Evolutionary conservation across 2,797 vertebrate genomes (phyloP).

Genomic region (Parauchenoglanis punctatus): DNA sequence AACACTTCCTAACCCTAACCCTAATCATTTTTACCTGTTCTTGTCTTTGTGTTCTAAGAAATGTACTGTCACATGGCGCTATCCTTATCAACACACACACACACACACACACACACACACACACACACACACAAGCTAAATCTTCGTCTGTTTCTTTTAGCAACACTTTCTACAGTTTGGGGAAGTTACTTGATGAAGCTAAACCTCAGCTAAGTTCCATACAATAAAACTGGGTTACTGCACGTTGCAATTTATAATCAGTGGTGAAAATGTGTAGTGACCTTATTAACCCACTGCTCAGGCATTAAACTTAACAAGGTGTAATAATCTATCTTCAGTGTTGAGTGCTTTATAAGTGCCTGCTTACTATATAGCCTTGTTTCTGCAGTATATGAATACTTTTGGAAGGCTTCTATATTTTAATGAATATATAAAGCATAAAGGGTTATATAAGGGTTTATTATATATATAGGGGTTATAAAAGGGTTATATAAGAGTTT

Average conservation of each 20-base stretch:
- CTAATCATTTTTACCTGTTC: not conserved
- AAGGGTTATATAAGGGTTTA: not conserved
- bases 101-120: not conserved
- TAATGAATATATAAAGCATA: not conserved
- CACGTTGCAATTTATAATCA: not conserved
- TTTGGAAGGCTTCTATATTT: not conserved
- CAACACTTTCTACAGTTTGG: not conserved
- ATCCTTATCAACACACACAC: not conserved
- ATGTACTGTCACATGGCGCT: not conserved
- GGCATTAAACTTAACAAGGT: not conserved
- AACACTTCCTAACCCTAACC: too few species aligned
- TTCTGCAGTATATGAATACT: not conserved
- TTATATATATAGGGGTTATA: too few species aligned
- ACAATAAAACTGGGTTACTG: not conserved
- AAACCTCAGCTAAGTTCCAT: not conserved
- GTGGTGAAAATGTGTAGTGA: not conserved
- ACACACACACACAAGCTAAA: not conserved
- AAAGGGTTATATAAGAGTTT: not conserved
- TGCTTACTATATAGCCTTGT: not conserved
- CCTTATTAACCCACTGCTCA: slow-evolving; percentile 2
- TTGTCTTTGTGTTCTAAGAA: not conserved
- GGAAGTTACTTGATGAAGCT: not conserved
- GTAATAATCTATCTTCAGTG: not conserved
- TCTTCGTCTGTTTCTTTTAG: not conserved
- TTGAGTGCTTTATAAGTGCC: not conserved